Percentiles rank a stretch among this genome's conserved stretches.
Evolutionary conservation across 2,797 vertebrate species (phyloP).

Genomic region (Remorina albescens): DNA sequence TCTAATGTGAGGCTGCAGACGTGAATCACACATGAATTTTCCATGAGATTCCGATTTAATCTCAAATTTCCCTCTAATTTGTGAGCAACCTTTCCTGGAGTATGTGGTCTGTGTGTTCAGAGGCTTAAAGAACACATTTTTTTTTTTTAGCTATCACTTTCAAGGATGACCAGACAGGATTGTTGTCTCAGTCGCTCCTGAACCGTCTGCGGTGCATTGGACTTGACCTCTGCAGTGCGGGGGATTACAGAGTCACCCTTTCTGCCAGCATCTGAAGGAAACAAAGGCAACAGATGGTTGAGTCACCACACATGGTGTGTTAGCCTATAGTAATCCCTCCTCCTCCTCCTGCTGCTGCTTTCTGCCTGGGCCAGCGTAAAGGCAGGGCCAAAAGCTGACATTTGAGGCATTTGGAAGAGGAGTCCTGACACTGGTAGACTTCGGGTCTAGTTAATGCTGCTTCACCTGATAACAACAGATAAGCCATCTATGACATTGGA

Average conservation of each 20-base stretch:
- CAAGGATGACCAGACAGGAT: not conserved
- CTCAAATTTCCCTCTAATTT: slow-evolving; percentile 7
- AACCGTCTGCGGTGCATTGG: slow-evolving; percentile 30
- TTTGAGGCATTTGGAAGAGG: slow-evolving; percentile 22
- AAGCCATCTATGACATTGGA: not conserved
- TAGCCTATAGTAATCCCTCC: slow-evolving; percentile 58
- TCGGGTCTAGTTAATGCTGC: not conserved
- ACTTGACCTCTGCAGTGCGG: slow-evolving; percentile 45
- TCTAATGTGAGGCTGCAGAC: slow-evolving; percentile 22
- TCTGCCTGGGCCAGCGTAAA: slow-evolving; percentile 26
- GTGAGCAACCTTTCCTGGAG: not conserved
- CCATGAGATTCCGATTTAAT: slow-evolving; percentile 17
- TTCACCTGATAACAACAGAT: slow-evolving; percentile 5
- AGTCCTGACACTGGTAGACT: slow-evolving; percentile 9
- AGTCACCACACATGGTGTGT: slow-evolving; percentile 49
- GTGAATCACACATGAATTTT: slow-evolving; percentile 19
- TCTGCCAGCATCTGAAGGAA: slow-evolving; percentile 46
- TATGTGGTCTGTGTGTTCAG: not conserved
- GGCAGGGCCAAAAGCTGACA: slow-evolving; percentile 48
- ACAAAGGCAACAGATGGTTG: slow-evolving; percentile 77
- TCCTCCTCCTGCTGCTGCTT: slow-evolving; percentile 20
- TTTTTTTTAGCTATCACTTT: not conserved
- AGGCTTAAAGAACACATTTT: not conserved
- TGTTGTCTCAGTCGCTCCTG: slow-evolving; percentile 13
- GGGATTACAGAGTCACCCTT: slow-evolving; percentile 37